Percentiles rank a stretch among this genome's conserved stretches.
phyloP scores from a whole-genome alignment of 2,797 vertebrate genomes.

The Rhinogobio ventralis region DNA sequence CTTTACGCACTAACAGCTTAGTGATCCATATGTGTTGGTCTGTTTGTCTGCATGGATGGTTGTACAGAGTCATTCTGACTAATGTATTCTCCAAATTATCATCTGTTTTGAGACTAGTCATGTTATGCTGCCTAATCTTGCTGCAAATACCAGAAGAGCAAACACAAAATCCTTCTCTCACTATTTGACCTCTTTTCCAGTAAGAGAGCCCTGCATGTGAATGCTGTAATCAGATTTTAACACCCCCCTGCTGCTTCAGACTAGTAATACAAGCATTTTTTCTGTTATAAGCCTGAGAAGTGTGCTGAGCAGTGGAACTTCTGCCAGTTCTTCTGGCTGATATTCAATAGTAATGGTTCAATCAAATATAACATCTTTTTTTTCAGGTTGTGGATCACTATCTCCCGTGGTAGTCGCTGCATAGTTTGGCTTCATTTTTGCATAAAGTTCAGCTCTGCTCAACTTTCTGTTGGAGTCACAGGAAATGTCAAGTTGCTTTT shows the following conservation, averaged over 20 bases:
- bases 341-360: neutral
- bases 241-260: conserved; percentile 21
- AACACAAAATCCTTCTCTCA: neutral
- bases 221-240: conserved; percentile 40
- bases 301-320: neutral
- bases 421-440: neutral
- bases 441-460: neutral
- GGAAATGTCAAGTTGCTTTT: neutral
- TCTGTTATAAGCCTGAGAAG: neutral
- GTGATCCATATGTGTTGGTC: neutral
- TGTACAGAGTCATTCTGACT: neutral
- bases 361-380: neutral
- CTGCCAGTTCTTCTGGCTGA: neutral
- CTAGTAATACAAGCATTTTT: conserved; percentile 1
- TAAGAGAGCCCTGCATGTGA: conserved; percentile 17
- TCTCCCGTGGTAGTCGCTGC: neutral
- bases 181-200: conserved; percentile 33
- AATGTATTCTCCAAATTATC: neutral
- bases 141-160: conserved; percentile 15
- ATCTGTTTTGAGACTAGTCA: conserved; percentile 16
- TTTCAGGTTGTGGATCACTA: neutral
- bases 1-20: neutral
- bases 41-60: neutral
- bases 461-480: neutral
- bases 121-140: neutral